Conservation (phyloP, 2,888 invertebrate genomes). For the Junonia oenone region DNA sequence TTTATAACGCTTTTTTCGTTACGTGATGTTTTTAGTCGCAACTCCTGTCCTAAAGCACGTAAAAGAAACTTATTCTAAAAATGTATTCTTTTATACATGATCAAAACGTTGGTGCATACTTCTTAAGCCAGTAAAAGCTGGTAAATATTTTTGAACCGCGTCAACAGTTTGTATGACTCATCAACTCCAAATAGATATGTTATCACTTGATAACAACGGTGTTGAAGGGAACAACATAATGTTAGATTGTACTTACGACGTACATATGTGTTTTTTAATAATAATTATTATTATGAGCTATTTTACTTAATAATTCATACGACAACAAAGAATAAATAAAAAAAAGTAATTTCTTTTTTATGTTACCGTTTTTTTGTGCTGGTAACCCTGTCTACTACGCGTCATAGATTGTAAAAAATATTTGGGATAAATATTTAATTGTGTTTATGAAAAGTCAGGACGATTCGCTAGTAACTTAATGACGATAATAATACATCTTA, state of each 20-base stretch:
- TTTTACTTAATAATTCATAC: neutral
- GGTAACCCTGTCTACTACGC: no score
- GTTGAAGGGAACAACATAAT: neutral
- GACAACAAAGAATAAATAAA: neutral
- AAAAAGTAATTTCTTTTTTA: no score
- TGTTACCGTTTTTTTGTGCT: no score
- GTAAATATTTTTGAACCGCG: neutral
- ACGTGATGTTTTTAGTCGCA: no score
- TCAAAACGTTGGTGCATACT: no score
- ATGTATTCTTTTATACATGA: no score
- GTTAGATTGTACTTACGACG: constrained; percentile 1
- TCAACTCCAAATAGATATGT: neutral
- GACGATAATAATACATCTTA: neutral
- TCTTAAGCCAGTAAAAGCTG: neutral
- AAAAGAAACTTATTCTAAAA: no score
- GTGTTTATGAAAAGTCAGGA: no score
- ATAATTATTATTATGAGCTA: neutral
- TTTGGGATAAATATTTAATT: no score
- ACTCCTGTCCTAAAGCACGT: no score
- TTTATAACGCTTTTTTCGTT: no score
- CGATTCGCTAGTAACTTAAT: neutral
- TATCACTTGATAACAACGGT: constrained; percentile 8
- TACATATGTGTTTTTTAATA: neutral
- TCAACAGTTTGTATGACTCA: constrained; percentile 4
- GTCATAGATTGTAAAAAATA: no score